Evolutionary conservation across 1,140 invertebrate genomes (phyloP).

Genomic region (Gonioctena quinquepunctata): DNA sequence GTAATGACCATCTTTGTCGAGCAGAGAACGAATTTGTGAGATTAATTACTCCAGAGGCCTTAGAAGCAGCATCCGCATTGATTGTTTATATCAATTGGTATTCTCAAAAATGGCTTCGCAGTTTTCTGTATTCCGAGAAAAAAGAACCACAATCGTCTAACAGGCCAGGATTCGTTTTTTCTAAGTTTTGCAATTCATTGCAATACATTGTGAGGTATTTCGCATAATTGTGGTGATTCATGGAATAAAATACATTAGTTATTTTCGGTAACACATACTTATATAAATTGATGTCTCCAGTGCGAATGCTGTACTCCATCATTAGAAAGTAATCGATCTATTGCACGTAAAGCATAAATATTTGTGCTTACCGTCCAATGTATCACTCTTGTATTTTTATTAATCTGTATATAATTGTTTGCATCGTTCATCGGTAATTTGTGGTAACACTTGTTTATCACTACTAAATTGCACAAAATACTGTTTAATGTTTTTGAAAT

Average conservation of each 20-base stretch:
- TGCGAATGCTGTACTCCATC: no score
- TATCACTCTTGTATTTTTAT: slow-evolving; percentile 39
- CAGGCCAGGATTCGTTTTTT: slow-evolving; percentile 28
- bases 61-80: slow-evolving; percentile 29
- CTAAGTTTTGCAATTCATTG: slow-evolving; percentile 22
- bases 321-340: slow-evolving; percentile 22
- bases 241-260: slow-evolving; percentile 22
- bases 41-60: slow-evolving; percentile 26
- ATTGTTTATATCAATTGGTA: slow-evolving; percentile 33
- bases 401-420: no score
- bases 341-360: slow-evolving; percentile 18
- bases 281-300: no score
- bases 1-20: slow-evolving; percentile 16
- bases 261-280: no score
- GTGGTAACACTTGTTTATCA: background rate
- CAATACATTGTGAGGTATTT: slow-evolving; percentile 17
- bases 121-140: slow-evolving; percentile 23
- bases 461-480: background rate
- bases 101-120: slow-evolving; percentile 23
- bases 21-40: slow-evolving; percentile 33
- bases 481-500: slow-evolving; percentile 1
- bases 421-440: background rate
- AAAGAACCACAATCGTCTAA: slow-evolving; percentile 15
- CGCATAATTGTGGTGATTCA: slow-evolving; percentile 30
- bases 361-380: slow-evolving; percentile 26